Base-by-base conservation (phyloP, 2,113 vertebrate species). In the Amblyornis subalaris region DNA sequence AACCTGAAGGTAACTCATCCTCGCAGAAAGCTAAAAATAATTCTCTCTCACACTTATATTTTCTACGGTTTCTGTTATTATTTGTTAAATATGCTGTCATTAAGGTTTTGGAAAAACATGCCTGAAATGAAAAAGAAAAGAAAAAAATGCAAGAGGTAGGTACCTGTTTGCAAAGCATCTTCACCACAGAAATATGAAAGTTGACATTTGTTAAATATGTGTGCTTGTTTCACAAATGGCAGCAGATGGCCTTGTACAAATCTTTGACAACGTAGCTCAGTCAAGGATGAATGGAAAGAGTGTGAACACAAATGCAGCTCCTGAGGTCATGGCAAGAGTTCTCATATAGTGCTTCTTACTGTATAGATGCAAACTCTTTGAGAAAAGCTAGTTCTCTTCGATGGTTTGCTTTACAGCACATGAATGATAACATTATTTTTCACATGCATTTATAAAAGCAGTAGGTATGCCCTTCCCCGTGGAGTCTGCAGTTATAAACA, bases 71-170 rank as follows among this genome's bases (percentile, higher is more conserved):
- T 85, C 14, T 73, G 17, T 62, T 62, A 36, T 21, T 57, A 58
- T 75, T 84, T 78, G 2, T 21, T 45, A 62, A 85, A 55, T 42
- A 80, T 19, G 7, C 5, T 45, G 1, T 45, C 18, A 38, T 18
- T 13, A 57, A 71, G 7, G 4, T 67, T 79, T 72, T 62, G 23
- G 12, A 17, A 70, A 90, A 57, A 79, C n/a, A 44, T 47, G 15
- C 7, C 16, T 19, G 42, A 48, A 54, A 9, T 21, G 17, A 12
- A 10, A 44, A 57, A 48, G 8, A 44, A 28, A 60, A 20, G 20
- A 15, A 21, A 12, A 26, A 57, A 73, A 58, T 61, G 4, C 9
- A 57, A 66, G 15, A 45, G 0, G 2, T n/a, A 45, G 0, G 2
- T n/a, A 67, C 31, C 16, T 44, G 40, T 67, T 80, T 50, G 31